Conservation (phyloP, 30 jellyfish, hydroid and myxozoan genomes). For the Mastigias papua region DNA sequence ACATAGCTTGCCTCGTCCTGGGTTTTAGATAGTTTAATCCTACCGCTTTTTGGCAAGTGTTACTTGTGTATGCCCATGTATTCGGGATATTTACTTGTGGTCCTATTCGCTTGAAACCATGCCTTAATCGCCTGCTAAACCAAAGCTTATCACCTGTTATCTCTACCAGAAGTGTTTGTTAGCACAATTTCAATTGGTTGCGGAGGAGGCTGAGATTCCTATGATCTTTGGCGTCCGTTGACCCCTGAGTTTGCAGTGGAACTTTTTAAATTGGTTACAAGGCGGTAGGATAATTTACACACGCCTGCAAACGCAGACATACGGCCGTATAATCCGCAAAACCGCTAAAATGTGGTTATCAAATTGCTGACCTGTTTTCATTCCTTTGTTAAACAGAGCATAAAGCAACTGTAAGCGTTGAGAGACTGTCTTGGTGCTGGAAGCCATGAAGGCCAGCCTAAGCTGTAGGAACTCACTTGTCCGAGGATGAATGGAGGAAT, state of each 20-base stretch:
- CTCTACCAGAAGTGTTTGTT: conserved; percentile 2
- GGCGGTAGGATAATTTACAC: background rate
- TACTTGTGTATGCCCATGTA: background rate
- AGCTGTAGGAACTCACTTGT: background rate
- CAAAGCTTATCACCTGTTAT: background rate
- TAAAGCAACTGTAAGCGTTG: background rate
- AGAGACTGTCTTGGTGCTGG: background rate
- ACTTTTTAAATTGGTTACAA: background rate
- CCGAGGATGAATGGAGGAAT: conserved; percentile 17
- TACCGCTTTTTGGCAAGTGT: no score
- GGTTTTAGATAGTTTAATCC: no score
- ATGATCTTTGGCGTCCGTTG: conserved; percentile 60
- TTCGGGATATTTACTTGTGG: background rate
- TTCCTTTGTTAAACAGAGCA: conserved; percentile 38
- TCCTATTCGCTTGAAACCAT: background rate
- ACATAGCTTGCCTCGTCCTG: background rate
- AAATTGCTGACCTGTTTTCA: conserved; percentile 3
- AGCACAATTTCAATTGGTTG: background rate
- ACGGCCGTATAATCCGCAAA: conserved; percentile 35
- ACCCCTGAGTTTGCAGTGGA: conserved; percentile 11
- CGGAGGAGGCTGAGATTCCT: conserved; percentile 27
- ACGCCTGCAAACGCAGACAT: conserved; percentile 27
- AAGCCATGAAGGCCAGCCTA: conserved; percentile 7
- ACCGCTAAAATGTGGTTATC: conserved; percentile 40
- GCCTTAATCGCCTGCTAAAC: background rate